Evolutionary conservation across 2,888 invertebrate genomes (phyloP).

Genomic region (Tetragonula carbonaria): DNA sequence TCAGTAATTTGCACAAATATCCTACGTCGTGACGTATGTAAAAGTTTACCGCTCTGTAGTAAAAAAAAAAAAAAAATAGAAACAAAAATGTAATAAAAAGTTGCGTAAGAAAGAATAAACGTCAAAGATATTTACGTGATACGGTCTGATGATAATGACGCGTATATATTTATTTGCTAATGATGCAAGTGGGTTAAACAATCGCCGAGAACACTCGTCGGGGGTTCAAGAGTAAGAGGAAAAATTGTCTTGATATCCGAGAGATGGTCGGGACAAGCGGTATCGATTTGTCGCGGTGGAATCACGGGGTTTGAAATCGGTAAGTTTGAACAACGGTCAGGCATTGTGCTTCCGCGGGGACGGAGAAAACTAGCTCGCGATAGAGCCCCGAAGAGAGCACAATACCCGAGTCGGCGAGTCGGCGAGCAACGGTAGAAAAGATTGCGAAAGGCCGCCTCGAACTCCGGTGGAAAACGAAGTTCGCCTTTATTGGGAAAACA

Average conservation of each 20-base stretch:
- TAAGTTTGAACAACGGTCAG: constrained; percentile 1
- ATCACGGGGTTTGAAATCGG: constrained; percentile 23
- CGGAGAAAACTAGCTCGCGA: constrained; percentile 14
- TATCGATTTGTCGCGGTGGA: constrained; percentile 10
- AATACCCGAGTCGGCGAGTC: constrained; percentile 10
- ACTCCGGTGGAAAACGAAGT: constrained; percentile 47
- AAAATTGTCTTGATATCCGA: neutral
- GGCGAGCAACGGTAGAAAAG: constrained; percentile 49
- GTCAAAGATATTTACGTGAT: too few relatives aligned
- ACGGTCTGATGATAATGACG: too few relatives aligned
- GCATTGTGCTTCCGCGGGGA: neutral
- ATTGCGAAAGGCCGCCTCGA: constrained; percentile 58
- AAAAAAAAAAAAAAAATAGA: too few relatives aligned
- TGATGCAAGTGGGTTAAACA: neutral
- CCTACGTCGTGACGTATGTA: too few relatives aligned
- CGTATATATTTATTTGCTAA: too few relatives aligned
- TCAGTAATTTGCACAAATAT: too few relatives aligned
- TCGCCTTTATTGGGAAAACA: constrained; percentile 68
- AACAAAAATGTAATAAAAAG: too few relatives aligned
- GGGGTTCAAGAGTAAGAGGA: neutral
- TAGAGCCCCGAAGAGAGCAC: constrained; percentile 15
- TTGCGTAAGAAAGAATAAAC: too few relatives aligned
- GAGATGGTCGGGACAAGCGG: constrained; percentile 9
- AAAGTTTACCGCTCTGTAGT: too few relatives aligned
- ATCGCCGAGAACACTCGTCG: neutral